Conservation (phyloP, 2,888 invertebrate genomes). For the Microctonus brassicae region DNA sequence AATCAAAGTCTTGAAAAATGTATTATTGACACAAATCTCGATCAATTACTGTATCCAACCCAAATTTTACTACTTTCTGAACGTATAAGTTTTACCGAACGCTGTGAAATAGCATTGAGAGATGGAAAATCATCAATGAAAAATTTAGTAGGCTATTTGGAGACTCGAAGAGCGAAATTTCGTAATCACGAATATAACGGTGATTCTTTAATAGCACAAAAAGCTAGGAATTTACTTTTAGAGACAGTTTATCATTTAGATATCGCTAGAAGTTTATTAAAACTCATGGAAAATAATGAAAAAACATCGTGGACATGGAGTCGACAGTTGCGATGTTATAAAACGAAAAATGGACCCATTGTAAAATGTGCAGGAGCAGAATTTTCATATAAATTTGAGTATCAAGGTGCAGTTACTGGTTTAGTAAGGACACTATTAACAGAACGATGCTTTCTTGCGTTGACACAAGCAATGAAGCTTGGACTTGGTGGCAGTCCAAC, state of each 20-base stretch:
- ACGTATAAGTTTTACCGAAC: slow-evolving; percentile 62
- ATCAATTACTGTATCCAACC: slow-evolving; percentile 60
- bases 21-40: slow-evolving; percentile 55
- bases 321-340: slow-evolving; percentile 83
- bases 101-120: slow-evolving; percentile 60
- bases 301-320: slow-evolving; percentile 87
- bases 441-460: slow-evolving; percentile 96
- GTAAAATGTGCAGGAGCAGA: slow-evolving; percentile 94
- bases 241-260: slow-evolving; percentile 93
- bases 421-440: slow-evolving; percentile 96
- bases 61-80: slow-evolving; percentile 62
- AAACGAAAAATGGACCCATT: slow-evolving; percentile 73
- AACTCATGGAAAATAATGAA: slow-evolving; percentile 56
- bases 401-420: slow-evolving; percentile 95
- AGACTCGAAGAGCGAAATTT: slow-evolving; percentile 72
- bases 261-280: slow-evolving; percentile 83
- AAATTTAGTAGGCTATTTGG: slow-evolving; percentile 71
- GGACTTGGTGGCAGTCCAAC: slow-evolving; percentile 99
- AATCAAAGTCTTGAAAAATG: slow-evolving; percentile 60
- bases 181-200: slow-evolving; percentile 71
- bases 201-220: slow-evolving; percentile 79
- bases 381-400: slow-evolving; percentile 97
- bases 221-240: slow-evolving; percentile 91
- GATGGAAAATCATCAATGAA: slow-evolving; percentile 60
- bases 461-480: slow-evolving; percentile 96